Evolutionary conservation across 2,797 vertebrate genomes (phyloP).

Genomic region (Alca torda): DNA sequence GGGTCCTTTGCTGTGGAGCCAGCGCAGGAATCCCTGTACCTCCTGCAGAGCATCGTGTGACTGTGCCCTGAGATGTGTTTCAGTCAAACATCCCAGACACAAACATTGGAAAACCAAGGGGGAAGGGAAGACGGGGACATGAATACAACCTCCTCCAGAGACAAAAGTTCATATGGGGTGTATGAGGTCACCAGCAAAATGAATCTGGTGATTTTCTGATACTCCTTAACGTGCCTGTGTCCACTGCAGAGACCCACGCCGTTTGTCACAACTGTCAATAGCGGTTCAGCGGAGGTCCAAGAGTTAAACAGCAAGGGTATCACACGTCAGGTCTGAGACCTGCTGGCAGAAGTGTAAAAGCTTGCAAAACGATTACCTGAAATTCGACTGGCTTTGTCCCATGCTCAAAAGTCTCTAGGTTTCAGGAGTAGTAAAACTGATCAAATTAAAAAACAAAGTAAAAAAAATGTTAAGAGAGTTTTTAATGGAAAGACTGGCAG

Average conservation of each 20-base stretch:
- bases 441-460: slow-evolving; percentile 21
- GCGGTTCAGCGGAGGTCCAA: not conserved
- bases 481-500: slow-evolving; percentile 14
- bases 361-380: not conserved
- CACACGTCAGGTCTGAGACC: not conserved
- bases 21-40: not conserved
- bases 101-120: not conserved
- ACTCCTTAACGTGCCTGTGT: not conserved
- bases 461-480: not conserved
- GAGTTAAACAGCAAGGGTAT: not conserved
- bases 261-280: not conserved
- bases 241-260: not conserved
- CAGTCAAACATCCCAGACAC: not conserved
- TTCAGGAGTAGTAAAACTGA: slow-evolving; percentile 14
- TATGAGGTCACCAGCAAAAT: not conserved
- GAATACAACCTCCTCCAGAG: not conserved
- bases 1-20: not conserved
- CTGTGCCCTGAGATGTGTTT: not conserved
- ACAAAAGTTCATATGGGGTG: not conserved
- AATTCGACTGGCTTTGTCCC: slow-evolving; percentile 4
- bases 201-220: not conserved
- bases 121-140: not conserved
- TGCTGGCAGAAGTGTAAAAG: not conserved
- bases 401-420: not conserved
- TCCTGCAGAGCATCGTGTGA: not conserved